Conservation (phyloP, 1,140 invertebrate species). For the Liolophura sinensis region DNA sequence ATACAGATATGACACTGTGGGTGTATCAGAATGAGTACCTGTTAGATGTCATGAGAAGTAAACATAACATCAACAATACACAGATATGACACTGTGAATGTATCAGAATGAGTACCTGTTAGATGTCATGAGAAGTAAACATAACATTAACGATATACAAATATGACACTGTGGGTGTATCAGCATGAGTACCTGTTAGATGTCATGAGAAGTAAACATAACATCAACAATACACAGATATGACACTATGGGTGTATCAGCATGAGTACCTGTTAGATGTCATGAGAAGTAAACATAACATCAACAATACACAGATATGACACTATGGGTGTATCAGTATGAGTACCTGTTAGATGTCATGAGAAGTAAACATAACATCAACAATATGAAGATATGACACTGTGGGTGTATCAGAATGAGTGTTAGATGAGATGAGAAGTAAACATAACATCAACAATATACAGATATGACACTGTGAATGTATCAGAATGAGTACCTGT, state of each 20-base stretch:
- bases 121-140: not conserved
- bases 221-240: not conserved
- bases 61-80: not conserved
- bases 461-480: no score
- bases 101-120: not conserved
- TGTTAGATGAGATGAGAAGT: not conserved
- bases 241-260: not conserved
- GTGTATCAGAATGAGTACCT: not conserved
- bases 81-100: no score
- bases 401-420: not conserved
- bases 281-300: not conserved
- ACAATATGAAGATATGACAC: not conserved
- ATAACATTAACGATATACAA: not conserved
- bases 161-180: not conserved
- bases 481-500: not conserved
- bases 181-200: not conserved
- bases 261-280: not conserved
- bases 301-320: not conserved
- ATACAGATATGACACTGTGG: no score
- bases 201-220: not conserved
- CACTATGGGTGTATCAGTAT: not conserved
- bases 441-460: not conserved
- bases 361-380: not conserved
- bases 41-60: not conserved
- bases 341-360: not conserved